These are phyloP conservation scores for Coptodon rendalli DNA, from an alignment of 2,113 vertebrate species.

Conservation along the genomic window DNA sequence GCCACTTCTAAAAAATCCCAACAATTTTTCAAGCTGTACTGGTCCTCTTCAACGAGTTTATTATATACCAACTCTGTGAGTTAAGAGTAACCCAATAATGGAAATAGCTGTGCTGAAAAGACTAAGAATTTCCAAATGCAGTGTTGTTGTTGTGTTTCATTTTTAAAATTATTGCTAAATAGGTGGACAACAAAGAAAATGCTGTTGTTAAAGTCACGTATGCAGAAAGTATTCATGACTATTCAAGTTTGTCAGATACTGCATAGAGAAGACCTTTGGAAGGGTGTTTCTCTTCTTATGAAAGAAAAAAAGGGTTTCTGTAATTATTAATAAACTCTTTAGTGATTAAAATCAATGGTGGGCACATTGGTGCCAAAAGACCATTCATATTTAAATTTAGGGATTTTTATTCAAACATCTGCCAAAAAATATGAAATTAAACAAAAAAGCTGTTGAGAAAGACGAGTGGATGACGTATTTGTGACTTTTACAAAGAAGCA, in stretches of 20 bases:
- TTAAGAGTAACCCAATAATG: background rate
- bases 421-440: background rate
- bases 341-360: background rate
- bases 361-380: background rate
- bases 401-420: background rate
- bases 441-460: background rate
- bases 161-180: background rate
- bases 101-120: background rate
- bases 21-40: background rate
- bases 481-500: background rate
- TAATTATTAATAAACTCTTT: background rate
- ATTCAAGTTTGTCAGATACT: background rate
- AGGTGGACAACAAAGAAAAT: background rate
- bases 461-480: background rate
- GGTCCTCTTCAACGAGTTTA: background rate
- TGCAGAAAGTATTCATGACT: background rate
- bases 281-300: background rate
- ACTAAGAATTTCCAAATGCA: background rate
- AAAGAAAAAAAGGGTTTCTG: background rate
- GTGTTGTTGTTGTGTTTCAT: background rate
- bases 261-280: background rate
- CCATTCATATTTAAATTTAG: background rate
- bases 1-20: background rate
- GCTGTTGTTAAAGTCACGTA: background rate
- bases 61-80: background rate